phyloP scores from a whole-genome alignment of 53 echinoderm and acorn worm species.

The Echinometra lucunter region DNA sequence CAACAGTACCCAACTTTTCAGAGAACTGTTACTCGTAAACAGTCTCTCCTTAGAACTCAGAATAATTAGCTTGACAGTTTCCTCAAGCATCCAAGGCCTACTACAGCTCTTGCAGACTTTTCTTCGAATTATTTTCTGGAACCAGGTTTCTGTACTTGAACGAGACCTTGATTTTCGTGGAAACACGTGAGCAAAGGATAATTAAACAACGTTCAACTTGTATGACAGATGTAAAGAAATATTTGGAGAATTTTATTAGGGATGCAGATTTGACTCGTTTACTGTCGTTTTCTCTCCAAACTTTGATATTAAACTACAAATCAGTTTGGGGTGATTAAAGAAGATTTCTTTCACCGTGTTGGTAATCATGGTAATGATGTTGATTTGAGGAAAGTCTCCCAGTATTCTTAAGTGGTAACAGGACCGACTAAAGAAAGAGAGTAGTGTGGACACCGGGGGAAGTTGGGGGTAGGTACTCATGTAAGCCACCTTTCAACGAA shows the following conservation, averaged over 20 bases:
- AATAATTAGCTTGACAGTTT: background rate
- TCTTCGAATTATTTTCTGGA: background rate
- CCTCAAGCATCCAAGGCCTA: too few relatives aligned
- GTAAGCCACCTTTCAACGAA: constrained; percentile 22
- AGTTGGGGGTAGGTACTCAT: background rate
- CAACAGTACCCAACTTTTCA: background rate
- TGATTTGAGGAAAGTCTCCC: background rate
- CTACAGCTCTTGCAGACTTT: too few relatives aligned
- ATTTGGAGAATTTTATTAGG: too few relatives aligned
- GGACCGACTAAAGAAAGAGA: background rate
- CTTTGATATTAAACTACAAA: too few relatives aligned
- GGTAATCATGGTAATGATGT: background rate
- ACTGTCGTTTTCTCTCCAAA: too few relatives aligned
- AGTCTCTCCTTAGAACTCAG: background rate
- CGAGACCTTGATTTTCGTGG: background rate
- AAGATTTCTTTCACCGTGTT: too few relatives aligned
- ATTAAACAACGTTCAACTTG: too few relatives aligned
- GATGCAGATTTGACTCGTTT: too few relatives aligned
- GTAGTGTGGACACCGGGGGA: too few relatives aligned
- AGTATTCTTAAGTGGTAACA: background rate
- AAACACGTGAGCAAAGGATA: background rate
- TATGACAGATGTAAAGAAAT: too few relatives aligned
- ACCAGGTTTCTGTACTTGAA: background rate
- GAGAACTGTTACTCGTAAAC: background rate
- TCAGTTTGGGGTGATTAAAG: too few relatives aligned